A percentile compares a stretch with the other conserved stretches of the same genome.
Evolutionary conservation across 2,888 invertebrate species (phyloP).

Genomic region (Epistrophe grossulariae): DNA sequence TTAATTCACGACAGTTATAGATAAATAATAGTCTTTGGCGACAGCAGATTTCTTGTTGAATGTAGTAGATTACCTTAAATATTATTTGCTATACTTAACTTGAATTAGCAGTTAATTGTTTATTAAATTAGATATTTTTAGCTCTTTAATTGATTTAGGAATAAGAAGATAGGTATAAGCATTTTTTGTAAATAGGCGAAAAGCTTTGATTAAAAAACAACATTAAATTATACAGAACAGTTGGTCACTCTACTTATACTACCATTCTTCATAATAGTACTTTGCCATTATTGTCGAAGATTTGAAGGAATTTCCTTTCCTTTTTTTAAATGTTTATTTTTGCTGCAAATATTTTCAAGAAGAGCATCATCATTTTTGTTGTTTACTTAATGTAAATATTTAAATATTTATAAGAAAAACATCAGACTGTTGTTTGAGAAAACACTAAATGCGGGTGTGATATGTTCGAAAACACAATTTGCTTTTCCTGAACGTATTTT

Average conservation of each 20-base stretch:
- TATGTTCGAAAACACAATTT: constrained; percentile 65
- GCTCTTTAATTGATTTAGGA: too few species aligned
- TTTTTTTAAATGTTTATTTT: constrained; percentile 56
- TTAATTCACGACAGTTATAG: too few species aligned
- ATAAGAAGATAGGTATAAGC: too few species aligned
- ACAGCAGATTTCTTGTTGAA: too few species aligned
- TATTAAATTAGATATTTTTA: too few species aligned
- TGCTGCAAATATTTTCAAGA: constrained; percentile 74
- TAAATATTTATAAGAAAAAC: constrained; percentile 83
- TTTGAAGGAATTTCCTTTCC: constrained; percentile 36
- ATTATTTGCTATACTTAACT: too few species aligned
- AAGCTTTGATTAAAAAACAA: too few species aligned
- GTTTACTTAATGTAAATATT: constrained; percentile 83
- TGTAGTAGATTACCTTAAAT: too few species aligned
- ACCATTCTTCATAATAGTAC: constrained; percentile 6
- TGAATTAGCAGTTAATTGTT: too few species aligned
- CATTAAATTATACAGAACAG: background rate
- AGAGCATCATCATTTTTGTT: constrained; percentile 77
- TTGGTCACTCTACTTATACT: background rate
- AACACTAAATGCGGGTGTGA: constrained; percentile 78
- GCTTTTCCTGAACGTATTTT: constrained; percentile 12
- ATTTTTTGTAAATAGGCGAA: too few species aligned
- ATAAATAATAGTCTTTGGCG: too few species aligned
- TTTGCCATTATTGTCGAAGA: constrained; percentile 18
- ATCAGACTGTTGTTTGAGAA: constrained; percentile 82